These are phyloP conservation scores for Callosobruchus maculatus DNA, from an alignment of 2,888 invertebrate species.

Conservation along the genomic window DNA sequence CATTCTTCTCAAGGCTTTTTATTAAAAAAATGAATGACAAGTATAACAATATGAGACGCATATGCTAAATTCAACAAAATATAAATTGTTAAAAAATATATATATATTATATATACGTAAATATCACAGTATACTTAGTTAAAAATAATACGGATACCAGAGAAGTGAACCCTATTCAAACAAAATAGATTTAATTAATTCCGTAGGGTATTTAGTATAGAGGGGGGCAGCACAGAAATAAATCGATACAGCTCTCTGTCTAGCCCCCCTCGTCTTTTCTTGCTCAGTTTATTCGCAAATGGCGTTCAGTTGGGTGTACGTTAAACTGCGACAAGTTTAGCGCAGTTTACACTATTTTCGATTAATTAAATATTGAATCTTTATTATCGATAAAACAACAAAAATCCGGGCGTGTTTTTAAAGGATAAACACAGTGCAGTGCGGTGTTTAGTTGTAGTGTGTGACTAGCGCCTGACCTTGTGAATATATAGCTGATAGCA, in stretches of 20 bases:
- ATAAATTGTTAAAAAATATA: no score
- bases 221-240: conserved; percentile 38
- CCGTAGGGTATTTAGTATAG: conserved; percentile 35
- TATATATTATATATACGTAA: no score
- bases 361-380: not conserved
- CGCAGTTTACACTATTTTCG: not conserved
- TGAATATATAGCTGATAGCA: not conserved
- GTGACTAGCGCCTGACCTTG: not conserved
- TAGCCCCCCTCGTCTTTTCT: conserved; percentile 31
- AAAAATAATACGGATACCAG: conserved; percentile 4
- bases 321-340: not conserved
- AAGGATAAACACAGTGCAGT: not conserved
- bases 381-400: not conserved
- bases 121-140: no score
- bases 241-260: conserved; percentile 34
- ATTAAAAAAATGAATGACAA: no score
- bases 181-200: conserved; percentile 31
- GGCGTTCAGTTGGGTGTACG: not conserved
- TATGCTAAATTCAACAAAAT: no score
- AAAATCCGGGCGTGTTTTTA: not conserved
- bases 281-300: not conserved
- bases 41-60: no score
- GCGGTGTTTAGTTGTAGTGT: not conserved
- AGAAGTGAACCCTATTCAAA: conserved; percentile 17
- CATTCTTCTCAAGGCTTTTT: no score